Base-by-base conservation (phyloP, 2,888 invertebrate species). In the Miltochrista miniata region DNA sequence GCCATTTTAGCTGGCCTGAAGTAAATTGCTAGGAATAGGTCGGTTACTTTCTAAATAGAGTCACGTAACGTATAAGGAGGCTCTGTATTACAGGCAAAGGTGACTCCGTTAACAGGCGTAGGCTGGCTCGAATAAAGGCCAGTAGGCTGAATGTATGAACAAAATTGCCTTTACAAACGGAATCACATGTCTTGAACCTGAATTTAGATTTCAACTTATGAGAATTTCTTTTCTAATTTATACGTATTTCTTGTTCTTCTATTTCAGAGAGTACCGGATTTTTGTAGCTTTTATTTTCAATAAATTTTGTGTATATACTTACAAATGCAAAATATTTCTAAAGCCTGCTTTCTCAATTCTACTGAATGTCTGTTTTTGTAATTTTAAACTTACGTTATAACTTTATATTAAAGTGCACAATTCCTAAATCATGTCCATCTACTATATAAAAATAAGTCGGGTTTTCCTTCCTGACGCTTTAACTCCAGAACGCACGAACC, bases 61-160 rank as follows among this genome's bases (percentile, higher is more conserved):
- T 87, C 87, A 87, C 87, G 87, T 87, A 81, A 71, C 73, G 80
- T 81, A 87, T 85, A 75, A 77, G 74, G 82, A 79, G 80, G 74
- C 74, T 69, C 62, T 73, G 73, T 78, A 72, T 75, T 78, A 77
- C 74, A 79, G 73, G 66, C 70, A 68, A 72, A 78, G 76, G 78
- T 74, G 72, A 76, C 68, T 74, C 74, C 67, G 69, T 68, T 74
- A 73, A 68, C 68, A 61, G 65, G 67, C 67, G 56, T 57, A 53
- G 68, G 50, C 62, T 68, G 58, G 56, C 61, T 63, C 61, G 60
- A 73, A 76, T 76, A 74, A 75, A 62, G 54, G 56, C 64, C 54
- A 65, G 66, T 65, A 68, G 64, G 69, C 61, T 67, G 60, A 63
- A 64, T 60, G 71, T 71, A 70, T 70, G 70, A 72, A 72, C 64